Evolutionary conservation across 2,113 vertebrate species (phyloP).

Genomic region (Semnornis frantzii): DNA sequence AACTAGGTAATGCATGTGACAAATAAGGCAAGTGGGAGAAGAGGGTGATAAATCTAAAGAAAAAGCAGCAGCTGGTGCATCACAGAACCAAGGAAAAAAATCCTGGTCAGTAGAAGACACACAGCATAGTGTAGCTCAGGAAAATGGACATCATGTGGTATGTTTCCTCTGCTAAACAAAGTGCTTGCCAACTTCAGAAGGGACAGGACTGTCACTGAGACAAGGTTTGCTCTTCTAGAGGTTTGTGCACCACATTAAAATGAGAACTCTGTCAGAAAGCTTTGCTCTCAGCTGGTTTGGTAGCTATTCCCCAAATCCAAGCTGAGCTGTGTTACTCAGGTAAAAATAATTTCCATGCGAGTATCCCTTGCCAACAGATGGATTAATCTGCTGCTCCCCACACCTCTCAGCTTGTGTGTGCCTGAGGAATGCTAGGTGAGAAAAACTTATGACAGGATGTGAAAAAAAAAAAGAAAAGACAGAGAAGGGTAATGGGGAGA

Average conservation of each 20-base stretch:
- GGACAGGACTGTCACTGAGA: not conserved
- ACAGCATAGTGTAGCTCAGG: not conserved
- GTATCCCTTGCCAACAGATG: not conserved
- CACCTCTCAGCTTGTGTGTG: not conserved
- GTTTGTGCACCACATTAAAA: not conserved
- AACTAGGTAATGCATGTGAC: not conserved
- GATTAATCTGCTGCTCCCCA: not conserved
- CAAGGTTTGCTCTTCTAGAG: not conserved
- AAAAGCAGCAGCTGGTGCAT: not conserved
- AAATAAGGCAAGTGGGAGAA: not conserved
- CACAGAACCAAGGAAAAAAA: not conserved
- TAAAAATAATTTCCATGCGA: not conserved
- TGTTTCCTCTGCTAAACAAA: not conserved
- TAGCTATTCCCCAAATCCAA: not conserved
- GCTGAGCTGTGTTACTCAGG: not conserved
- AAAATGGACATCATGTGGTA: not conserved
- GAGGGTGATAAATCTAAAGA: not conserved
- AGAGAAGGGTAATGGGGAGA: not conserved
- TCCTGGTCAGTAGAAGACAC: not conserved
- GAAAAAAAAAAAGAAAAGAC: not conserved
- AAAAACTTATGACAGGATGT: not conserved
- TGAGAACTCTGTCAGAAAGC: not conserved
- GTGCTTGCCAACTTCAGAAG: not conserved
- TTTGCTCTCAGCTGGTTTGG: not conserved
- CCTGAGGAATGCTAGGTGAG: not conserved